Conservation (phyloP, 1,140 invertebrate genomes). For the Drosophila parabipectinata region DNA sequence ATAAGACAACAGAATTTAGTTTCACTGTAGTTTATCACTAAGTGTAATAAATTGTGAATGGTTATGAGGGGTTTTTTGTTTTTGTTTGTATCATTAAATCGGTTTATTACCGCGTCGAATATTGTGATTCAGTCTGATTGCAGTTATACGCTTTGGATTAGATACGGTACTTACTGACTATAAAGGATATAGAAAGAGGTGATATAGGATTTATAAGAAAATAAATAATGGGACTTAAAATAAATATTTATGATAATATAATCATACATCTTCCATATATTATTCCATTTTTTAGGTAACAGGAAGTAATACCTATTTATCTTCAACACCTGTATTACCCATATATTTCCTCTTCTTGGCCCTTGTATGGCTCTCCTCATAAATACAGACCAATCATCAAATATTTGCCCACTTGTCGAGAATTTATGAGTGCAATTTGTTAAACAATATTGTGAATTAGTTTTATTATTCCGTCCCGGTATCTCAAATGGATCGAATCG, state of each 20-base stretch:
- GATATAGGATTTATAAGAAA: too few relatives aligned
- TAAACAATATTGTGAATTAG: slow-evolving; percentile 68
- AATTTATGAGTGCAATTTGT: slow-evolving; percentile 65
- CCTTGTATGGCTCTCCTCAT: slow-evolving; percentile 12
- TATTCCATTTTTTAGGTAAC: neutral
- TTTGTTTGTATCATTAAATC: slow-evolving; percentile 32
- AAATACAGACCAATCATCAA: slow-evolving; percentile 42
- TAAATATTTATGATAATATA: too few relatives aligned
- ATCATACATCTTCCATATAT: too few relatives aligned
- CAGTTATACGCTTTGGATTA: neutral
- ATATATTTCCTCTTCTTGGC: neutral
- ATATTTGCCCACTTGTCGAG: slow-evolving; percentile 42
- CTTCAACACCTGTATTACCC: slow-evolving; percentile 1
- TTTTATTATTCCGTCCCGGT: slow-evolving; percentile 43
- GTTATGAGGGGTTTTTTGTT: slow-evolving; percentile 8
- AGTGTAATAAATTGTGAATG: slow-evolving; percentile 25
- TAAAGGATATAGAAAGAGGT: neutral
- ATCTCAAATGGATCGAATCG: slow-evolving; percentile 24
- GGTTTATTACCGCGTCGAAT: slow-evolving; percentile 31
- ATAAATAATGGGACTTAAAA: neutral
- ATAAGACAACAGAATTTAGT: neutral
- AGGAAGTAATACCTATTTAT: neutral
- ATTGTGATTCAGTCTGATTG: slow-evolving; percentile 35
- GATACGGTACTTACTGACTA: slow-evolving; percentile 7
- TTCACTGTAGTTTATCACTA: slow-evolving; percentile 26